phyloP scores from a whole-genome alignment of 2,797 vertebrate genomes.

The Pseudochromis fuscus region DNA sequence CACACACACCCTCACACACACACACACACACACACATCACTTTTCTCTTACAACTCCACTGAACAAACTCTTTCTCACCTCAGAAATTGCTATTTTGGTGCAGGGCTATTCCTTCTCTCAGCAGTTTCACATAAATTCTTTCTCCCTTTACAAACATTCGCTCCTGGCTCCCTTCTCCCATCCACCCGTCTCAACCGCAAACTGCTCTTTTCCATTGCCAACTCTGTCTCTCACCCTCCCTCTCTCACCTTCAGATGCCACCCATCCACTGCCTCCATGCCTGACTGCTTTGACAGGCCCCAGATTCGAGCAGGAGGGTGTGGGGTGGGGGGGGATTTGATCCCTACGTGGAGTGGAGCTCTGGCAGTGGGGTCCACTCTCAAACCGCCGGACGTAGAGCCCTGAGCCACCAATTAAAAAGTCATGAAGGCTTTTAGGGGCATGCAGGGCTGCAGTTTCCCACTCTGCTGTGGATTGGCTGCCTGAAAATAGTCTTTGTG shows the following conservation, averaged over 20 bases:
- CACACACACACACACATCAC: conserved; percentile 36
- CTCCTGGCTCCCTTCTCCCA: conserved; percentile 64
- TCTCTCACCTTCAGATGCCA: conserved; percentile 75
- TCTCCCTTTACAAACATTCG: conserved; percentile 74
- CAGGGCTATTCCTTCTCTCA: conserved; percentile 74
- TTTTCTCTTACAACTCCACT: conserved; percentile 70
- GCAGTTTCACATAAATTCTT: conserved; percentile 73
- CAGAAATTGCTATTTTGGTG: conserved; percentile 76
- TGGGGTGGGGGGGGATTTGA: conserved; percentile 77
- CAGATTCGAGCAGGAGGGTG: conserved; percentile 59
- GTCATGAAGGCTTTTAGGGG: conserved; percentile 88
- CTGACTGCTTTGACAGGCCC: conserved; percentile 81
- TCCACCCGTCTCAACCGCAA: conserved; percentile 60
- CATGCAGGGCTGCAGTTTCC: conserved; percentile 68
- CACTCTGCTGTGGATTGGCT: conserved; percentile 76
- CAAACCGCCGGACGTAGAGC: conserved; percentile 75
- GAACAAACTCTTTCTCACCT: conserved; percentile 75
- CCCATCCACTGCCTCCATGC: conserved; percentile 74
- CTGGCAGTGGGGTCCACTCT: conserved; percentile 76
- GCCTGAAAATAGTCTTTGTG: conserved; percentile 88
- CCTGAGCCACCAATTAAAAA: conserved; percentile 87
- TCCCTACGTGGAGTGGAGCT: conserved; percentile 67
- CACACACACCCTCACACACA: conserved; percentile 8
- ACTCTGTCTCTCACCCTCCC: conserved; percentile 51
- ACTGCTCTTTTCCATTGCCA: conserved; percentile 70